Base-by-base conservation (phyloP, 2,113 vertebrate species). In the Numenius arquata region DNA sequence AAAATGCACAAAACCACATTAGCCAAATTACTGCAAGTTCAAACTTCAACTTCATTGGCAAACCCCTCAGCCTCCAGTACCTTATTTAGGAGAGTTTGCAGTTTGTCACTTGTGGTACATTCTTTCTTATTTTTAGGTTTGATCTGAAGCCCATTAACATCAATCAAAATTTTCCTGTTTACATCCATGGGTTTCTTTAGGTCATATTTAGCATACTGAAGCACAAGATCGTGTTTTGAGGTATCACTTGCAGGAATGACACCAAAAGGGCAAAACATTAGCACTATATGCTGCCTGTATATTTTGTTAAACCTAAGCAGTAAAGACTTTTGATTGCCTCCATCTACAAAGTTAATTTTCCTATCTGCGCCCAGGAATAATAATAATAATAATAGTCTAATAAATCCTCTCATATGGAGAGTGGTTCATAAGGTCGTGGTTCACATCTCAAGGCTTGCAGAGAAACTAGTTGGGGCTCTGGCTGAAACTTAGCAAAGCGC, bases 21-120 rank as follows among this genome's bases (percentile, higher is more conserved):
- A 55, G 22, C 22, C 63, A 86, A 95, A 66, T 67, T 79, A 71
- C 53, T 90, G 38, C 74, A 34, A 85, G 21, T 88, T 90, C 43
- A 63, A 36, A 68, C 48, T 78, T 62, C 27, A 84, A 9, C 45
- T 73, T 58, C n/a, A 22, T 19, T 52, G 76, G 50, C 66, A 71
- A 85, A 71, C 71, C 12, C n/a, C 34, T 78, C n/a, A 55, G 27
- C 15, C 38, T 82, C n/a, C 50, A 56, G 38, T 38, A 71, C n/a
- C 19, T n/a, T 19, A 13, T 43, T 68, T 45, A 66, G 25, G 26
- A 68, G 41, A 22, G 43, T 85, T 79, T 38, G 43, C 79, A 80
- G 40, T 81, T 88, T 81, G 76, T 87, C 72, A 78, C 93, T 96
- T 94, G 86, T 89, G 80, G 77, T 81, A 66, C 26, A 6, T 90